phyloP scores from a whole-genome alignment of 2,113 vertebrate genomes.

The Meriones unguiculatus region DNA sequence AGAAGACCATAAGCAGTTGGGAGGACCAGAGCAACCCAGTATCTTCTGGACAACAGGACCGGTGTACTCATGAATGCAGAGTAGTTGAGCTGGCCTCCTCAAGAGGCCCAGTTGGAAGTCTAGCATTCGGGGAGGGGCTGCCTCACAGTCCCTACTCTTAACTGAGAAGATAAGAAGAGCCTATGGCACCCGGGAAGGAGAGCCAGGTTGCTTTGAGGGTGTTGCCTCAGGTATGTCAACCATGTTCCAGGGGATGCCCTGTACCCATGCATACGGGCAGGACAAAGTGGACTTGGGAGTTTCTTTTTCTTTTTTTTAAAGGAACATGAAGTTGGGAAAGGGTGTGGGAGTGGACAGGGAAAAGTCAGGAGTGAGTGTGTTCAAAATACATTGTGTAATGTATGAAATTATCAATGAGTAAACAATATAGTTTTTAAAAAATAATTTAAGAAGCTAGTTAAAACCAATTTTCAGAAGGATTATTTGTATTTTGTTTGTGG shows the following conservation, averaged over 20 bases:
- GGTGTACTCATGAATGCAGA: neutral
- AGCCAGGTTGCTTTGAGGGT: neutral
- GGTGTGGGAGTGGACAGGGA: neutral
- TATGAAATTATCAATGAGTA: neutral
- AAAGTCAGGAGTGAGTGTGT: neutral
- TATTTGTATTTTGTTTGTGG: neutral
- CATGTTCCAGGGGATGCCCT: neutral
- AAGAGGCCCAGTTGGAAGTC: neutral
- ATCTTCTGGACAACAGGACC: neutral
- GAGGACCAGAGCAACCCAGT: neutral
- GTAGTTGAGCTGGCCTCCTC: neutral
- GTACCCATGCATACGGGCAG: neutral
- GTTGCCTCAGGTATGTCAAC: neutral
- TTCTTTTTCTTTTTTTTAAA: neutral
- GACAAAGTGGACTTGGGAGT: neutral
- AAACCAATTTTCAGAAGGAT: neutral
- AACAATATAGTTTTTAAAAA: neutral
- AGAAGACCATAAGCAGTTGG: neutral
- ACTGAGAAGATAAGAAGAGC: neutral
- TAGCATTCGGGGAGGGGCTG: neutral
- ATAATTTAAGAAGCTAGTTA: neutral
- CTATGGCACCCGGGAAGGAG: neutral
- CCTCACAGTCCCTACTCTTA: neutral
- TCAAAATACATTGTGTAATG: neutral
- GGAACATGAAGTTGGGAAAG: neutral